A percentile compares a stretch with the other conserved stretches of the same genome.
Conservation (phyloP, 2,888 invertebrate species). For the Drosophila gaucha region DNA sequence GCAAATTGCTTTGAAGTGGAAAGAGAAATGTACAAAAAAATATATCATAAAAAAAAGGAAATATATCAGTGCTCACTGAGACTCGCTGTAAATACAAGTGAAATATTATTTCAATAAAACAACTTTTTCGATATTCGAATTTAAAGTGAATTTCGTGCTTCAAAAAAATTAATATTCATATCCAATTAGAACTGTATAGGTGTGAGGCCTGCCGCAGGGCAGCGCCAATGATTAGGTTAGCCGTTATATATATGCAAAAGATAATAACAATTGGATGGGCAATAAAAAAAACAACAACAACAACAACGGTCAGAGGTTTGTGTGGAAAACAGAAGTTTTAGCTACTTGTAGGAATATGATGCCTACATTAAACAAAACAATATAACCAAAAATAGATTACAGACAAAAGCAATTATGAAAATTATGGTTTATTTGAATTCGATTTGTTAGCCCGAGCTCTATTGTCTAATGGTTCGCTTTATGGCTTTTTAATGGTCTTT, state of each 20-base stretch:
- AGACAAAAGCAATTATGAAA: constrained; percentile 35
- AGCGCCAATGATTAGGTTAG: not conserved
- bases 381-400: not conserved
- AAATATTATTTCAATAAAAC: too few species aligned
- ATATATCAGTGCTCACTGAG: not conserved
- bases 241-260: constrained; percentile 4
- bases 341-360: too few species aligned
- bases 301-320: constrained; percentile 1
- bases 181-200: not conserved
- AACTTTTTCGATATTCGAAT: not conserved
- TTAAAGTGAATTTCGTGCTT: constrained; percentile 9
- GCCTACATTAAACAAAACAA: too few species aligned
- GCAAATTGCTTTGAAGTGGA: not conserved
- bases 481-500: constrained; percentile 65
- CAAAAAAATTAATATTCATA: not conserved
- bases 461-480: constrained; percentile 48
- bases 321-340: not conserved
- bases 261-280: constrained; percentile 7
- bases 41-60: not conserved
- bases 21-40: not conserved
- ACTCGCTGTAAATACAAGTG: not conserved
- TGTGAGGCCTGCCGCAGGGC: not conserved
- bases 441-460: constrained; percentile 15
- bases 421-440: constrained; percentile 37
- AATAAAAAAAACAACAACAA: constrained; percentile 4